phyloP scores from a whole-genome alignment of 2,113 vertebrate genomes.

The Ceyx cyanopectus region DNA sequence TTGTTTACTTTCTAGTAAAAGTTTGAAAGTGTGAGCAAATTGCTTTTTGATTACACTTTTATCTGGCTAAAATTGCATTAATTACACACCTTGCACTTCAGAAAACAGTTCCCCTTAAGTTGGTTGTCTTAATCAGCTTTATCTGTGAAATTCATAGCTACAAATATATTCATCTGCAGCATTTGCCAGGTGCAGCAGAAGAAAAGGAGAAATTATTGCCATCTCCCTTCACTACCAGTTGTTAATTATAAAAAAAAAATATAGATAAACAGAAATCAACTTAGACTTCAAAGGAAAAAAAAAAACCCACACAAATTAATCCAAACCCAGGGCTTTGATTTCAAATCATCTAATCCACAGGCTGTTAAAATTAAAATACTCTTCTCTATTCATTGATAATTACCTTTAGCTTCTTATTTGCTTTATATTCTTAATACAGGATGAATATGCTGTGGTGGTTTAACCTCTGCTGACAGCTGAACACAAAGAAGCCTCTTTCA shows the following conservation, averaged over 20 bases:
- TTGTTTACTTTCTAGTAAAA: slow-evolving; percentile 2
- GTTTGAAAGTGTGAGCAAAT: neutral
- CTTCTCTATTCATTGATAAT: neutral
- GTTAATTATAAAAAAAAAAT: neutral
- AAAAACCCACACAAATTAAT: neutral
- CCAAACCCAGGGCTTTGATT: neutral
- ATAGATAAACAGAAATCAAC: neutral
- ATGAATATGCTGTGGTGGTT: neutral
- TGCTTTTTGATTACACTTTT: neutral
- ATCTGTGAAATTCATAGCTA: slow-evolving; percentile 50
- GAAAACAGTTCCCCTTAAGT: slow-evolving; percentile 11
- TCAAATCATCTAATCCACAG: neutral
- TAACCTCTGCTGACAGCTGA: too few relatives aligned
- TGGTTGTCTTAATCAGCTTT: slow-evolving; percentile 32
- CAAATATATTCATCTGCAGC: neutral
- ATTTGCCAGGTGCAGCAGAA: neutral
- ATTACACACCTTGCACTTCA: slow-evolving; percentile 21
- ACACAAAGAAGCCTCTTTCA: too few relatives aligned
- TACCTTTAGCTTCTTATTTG: neutral
- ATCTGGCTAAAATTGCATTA: neutral
- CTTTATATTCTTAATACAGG: neutral
- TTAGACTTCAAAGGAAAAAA: slow-evolving; percentile 6
- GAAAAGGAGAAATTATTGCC: slow-evolving; percentile 13
- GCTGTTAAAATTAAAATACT: neutral
- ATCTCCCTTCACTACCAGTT: neutral